phyloP scores from a whole-genome alignment of 2,888 invertebrate species.

The Tiphia femorata region DNA sequence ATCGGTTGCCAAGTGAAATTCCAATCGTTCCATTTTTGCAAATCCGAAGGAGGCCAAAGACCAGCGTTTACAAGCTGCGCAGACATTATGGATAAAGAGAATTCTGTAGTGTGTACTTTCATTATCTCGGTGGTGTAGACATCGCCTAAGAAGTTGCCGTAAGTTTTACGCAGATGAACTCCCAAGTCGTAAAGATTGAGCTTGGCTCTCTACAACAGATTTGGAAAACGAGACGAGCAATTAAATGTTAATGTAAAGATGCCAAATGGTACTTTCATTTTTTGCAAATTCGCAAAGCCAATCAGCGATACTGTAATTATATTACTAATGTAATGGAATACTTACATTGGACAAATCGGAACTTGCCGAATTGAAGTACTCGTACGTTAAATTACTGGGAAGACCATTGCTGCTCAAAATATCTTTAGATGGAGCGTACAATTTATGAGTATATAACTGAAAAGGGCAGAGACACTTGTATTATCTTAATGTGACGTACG shows the following conservation, averaged over 20 bases:
- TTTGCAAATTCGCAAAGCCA: no score
- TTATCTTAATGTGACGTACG: neutral
- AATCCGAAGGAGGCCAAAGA: slow-evolving; percentile 74
- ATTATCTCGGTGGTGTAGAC: slow-evolving; percentile 65
- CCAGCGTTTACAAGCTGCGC: slow-evolving; percentile 78
- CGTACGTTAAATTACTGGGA: slow-evolving; percentile 39
- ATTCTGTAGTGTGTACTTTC: slow-evolving; percentile 75
- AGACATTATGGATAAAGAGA: slow-evolving; percentile 81
- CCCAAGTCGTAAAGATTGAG: slow-evolving; percentile 71
- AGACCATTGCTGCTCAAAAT: slow-evolving; percentile 13
- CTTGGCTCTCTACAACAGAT: slow-evolving; percentile 70
- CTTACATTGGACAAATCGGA: slow-evolving; percentile 48
- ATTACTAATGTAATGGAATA: slow-evolving; percentile 1
- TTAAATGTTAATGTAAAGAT: no score
- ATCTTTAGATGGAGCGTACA: slow-evolving; percentile 41
- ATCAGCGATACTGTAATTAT: neutral
- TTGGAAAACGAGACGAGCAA: no score
- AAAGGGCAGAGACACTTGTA: neutral
- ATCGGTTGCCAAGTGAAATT: slow-evolving; percentile 78
- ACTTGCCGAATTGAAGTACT: slow-evolving; percentile 38
- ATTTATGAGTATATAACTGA: slow-evolving; percentile 51
- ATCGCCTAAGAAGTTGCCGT: slow-evolving; percentile 69
- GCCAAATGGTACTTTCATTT: no score
- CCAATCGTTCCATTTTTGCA: slow-evolving; percentile 73
- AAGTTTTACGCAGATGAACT: slow-evolving; percentile 69